phyloP scores from a whole-genome alignment of 2,113 vertebrate genomes.

The Cnemophilus loriae region DNA sequence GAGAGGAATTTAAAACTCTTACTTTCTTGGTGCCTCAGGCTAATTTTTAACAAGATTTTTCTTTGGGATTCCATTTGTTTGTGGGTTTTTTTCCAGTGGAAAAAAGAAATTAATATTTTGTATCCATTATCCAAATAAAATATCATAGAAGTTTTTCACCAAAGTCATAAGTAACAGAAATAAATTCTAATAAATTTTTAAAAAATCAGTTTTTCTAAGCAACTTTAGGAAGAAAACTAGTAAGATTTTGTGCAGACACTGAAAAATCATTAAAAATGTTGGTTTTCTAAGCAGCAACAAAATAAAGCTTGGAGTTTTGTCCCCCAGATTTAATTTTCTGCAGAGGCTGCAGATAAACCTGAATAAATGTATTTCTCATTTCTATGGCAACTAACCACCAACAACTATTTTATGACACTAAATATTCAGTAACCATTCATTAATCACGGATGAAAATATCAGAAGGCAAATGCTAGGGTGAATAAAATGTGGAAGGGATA shows the following conservation, averaged over 20 bases:
- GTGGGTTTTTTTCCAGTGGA: not conserved
- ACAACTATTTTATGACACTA: not conserved
- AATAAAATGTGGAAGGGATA: not conserved
- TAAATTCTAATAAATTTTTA: rapidly evolving
- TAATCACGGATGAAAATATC: not conserved
- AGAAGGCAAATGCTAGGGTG: not conserved
- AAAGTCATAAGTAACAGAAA: not conserved
- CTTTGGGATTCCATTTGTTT: not conserved
- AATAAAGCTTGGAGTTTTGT: not conserved
- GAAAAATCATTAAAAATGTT: not conserved
- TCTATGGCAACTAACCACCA: not conserved
- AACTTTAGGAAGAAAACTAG: not conserved
- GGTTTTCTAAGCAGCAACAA: not conserved
- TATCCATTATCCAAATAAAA: not conserved
- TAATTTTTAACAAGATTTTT: not conserved
- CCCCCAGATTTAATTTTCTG: not conserved
- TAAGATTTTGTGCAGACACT: not conserved
- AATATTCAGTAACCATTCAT: not conserved
- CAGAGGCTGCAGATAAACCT: not conserved
- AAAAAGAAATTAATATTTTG: not conserved
- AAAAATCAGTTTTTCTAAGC: not conserved
- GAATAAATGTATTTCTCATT: not conserved
- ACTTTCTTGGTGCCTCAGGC: not conserved
- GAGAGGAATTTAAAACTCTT: not conserved
- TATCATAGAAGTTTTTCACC: not conserved